Percentiles rank a stretch among this genome's conserved stretches.
Conservation (phyloP, 2,888 invertebrate genomes). For the Eulithis prunata region DNA sequence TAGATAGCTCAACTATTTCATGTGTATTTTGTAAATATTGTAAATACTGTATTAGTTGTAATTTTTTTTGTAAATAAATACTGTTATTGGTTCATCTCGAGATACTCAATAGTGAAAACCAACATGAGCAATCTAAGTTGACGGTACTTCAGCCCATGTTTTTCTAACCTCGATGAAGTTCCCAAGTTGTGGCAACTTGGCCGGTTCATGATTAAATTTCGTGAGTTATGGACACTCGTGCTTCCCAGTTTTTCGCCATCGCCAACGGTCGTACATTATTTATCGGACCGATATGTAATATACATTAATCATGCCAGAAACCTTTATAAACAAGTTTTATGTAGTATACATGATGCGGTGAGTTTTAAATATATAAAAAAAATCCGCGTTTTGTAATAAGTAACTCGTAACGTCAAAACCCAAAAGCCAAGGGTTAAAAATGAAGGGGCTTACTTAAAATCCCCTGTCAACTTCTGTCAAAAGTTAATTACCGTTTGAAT, state of each 20-base stretch:
- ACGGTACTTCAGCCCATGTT: slow-evolving; percentile 25
- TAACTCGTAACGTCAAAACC: too few relatives aligned
- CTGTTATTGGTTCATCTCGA: neutral
- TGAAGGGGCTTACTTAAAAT: too few relatives aligned
- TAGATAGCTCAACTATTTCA: too few relatives aligned
- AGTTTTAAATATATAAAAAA: too few relatives aligned
- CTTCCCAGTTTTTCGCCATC: slow-evolving; percentile 63
- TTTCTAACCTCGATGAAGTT: slow-evolving; percentile 34
- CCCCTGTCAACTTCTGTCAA: too few relatives aligned
- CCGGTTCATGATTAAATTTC: slow-evolving; percentile 72
- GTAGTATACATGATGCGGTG: slow-evolving; percentile 11
- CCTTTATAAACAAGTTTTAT: slow-evolving; percentile 61
- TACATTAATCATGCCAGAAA: slow-evolving; percentile 62
- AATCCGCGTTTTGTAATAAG: too few relatives aligned
- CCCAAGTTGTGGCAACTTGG: slow-evolving; percentile 49
- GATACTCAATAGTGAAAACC: slow-evolving; percentile 2
- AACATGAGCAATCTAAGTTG: slow-evolving; percentile 11
- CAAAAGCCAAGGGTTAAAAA: too few relatives aligned
- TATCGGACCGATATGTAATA: slow-evolving; percentile 67
- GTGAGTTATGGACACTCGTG: slow-evolving; percentile 68
- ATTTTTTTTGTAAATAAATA: neutral
- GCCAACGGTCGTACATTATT: slow-evolving; percentile 63
- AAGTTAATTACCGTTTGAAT: too few relatives aligned
- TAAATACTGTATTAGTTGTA: too few relatives aligned
- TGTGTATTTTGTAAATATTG: too few relatives aligned